Percentiles rank a stretch among this genome's conserved stretches.
Evolutionary conservation across 2,888 invertebrate genomes (phyloP).

Genomic region (Drosophila cyrtoloma): DNA sequence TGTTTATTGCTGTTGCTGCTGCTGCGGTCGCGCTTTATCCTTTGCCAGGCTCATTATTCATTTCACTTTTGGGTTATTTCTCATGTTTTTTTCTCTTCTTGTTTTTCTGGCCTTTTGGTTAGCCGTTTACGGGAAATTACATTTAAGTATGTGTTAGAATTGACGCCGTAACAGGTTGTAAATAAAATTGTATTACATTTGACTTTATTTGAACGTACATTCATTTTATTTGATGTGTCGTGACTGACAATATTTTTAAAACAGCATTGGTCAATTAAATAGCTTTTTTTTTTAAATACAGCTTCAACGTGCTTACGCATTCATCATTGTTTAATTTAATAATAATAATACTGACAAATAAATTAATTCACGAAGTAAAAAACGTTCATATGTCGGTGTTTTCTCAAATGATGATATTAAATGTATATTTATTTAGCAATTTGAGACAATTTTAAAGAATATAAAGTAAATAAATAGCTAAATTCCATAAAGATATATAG

Average conservation of each 20-base stretch:
- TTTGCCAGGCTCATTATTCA: constrained; percentile 61
- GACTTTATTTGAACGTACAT: constrained; percentile 36
- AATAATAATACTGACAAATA: neutral
- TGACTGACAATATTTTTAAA: neutral
- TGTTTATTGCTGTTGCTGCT: constrained; percentile 60
- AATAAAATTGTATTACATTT: constrained; percentile 64
- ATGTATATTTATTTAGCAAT: neutral
- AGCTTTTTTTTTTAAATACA: neutral
- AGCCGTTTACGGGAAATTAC: constrained; percentile 68
- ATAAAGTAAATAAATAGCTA: neutral
- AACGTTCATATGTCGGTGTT: neutral
- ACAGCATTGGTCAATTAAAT: neutral
- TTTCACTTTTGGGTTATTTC: constrained; percentile 56
- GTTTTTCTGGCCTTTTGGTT: constrained; percentile 43
- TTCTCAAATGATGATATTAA: no score
- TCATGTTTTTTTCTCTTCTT: constrained; percentile 32
- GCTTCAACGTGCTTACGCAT: neutral
- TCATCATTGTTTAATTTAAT: neutral
- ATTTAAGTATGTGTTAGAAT: constrained; percentile 79
- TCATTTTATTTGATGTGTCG: neutral
- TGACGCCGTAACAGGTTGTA: constrained; percentile 79
- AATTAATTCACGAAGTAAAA: neutral
- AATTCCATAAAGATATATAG: neutral
- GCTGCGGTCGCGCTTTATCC: constrained; percentile 66
- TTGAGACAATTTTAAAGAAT: neutral